Evolutionary conservation across 1,140 invertebrate genomes (phyloP).

Genomic region (Laupala kohalensis): DNA sequence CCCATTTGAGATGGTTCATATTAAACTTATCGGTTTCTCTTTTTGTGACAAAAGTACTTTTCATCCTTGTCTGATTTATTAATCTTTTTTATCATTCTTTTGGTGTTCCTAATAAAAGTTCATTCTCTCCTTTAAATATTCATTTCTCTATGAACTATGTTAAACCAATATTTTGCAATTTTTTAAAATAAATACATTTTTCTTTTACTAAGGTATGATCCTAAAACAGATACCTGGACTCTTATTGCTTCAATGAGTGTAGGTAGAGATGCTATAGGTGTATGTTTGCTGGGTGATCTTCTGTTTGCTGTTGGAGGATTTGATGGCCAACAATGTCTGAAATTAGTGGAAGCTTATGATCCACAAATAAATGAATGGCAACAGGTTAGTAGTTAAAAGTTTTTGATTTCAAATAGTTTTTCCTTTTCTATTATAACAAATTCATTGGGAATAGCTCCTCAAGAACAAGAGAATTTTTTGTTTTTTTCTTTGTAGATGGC

Average conservation of each 20-base stretch:
- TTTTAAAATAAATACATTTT: too few species aligned
- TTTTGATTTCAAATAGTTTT: background rate
- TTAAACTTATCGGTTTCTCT: too few species aligned
- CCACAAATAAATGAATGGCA: constrained; percentile 78
- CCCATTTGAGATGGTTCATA: too few species aligned
- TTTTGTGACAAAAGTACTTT: too few species aligned
- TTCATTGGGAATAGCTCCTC: background rate
- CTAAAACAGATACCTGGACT: constrained; percentile 76
- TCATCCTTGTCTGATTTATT: too few species aligned
- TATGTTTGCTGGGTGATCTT: constrained; percentile 76
- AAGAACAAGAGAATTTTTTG: background rate
- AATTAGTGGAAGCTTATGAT: constrained; percentile 86
- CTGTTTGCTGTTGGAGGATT: constrained; percentile 88
- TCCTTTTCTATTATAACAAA: background rate
- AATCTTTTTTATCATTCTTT: too few species aligned
- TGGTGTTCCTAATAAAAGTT: too few species aligned
- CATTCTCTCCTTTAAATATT: too few species aligned
- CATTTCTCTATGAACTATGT: too few species aligned
- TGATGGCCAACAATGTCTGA: constrained; percentile 86
- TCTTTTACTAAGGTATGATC: constrained; percentile 64
- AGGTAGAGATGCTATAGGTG: constrained; percentile 81
- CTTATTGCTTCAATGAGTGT: constrained; percentile 73
- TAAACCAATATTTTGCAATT: too few species aligned
- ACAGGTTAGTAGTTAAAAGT: constrained; percentile 33
- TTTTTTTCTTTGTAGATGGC: constrained; percentile 37